These are phyloP conservation scores for Platyura marginata DNA, from an alignment of 1,140 invertebrate genomes.

Conservation along the genomic window DNA sequence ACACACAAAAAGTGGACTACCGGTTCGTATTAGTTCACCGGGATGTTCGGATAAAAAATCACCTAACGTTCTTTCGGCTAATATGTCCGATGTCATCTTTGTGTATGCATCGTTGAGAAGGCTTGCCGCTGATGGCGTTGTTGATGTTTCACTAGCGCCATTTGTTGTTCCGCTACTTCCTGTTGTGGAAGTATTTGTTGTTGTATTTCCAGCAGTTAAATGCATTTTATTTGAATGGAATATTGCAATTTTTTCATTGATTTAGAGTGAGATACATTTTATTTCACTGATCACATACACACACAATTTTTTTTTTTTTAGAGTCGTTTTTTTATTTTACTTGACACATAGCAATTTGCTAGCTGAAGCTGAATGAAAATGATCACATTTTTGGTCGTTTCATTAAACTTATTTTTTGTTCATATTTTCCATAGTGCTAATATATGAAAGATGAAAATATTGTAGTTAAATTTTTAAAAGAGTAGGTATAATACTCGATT, in stretches of 20 bases:
- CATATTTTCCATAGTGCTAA: too few species aligned
- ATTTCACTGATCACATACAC: too few species aligned
- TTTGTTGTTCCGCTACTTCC: slow-evolving; percentile 22
- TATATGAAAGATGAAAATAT: too few species aligned
- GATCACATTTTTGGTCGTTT: too few species aligned
- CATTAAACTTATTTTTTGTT: too few species aligned
- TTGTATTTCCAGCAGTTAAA: slow-evolving; percentile 1
- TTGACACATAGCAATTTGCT: too few species aligned
- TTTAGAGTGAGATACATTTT: not conserved
- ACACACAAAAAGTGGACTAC: slow-evolving; percentile 82
- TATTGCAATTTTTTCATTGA: not conserved
- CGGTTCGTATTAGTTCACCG: slow-evolving; percentile 81
- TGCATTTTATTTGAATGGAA: slow-evolving; percentile 1
- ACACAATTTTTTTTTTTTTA: too few species aligned
- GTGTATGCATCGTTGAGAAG: slow-evolving; percentile 65
- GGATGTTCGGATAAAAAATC: slow-evolving; percentile 82
- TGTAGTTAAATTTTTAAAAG: too few species aligned
- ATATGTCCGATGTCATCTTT: slow-evolving; percentile 74
- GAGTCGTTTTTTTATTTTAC: too few species aligned
- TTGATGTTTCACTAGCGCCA: slow-evolving; percentile 26
- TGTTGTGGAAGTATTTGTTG: slow-evolving; percentile 18
- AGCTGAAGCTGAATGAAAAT: too few species aligned
- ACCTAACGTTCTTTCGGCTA: slow-evolving; percentile 69
- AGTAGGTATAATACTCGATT: too few species aligned
- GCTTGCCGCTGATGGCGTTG: slow-evolving; percentile 32